phyloP scores from a whole-genome alignment of 2,797 vertebrate genomes.

The Sparus aurata region DNA sequence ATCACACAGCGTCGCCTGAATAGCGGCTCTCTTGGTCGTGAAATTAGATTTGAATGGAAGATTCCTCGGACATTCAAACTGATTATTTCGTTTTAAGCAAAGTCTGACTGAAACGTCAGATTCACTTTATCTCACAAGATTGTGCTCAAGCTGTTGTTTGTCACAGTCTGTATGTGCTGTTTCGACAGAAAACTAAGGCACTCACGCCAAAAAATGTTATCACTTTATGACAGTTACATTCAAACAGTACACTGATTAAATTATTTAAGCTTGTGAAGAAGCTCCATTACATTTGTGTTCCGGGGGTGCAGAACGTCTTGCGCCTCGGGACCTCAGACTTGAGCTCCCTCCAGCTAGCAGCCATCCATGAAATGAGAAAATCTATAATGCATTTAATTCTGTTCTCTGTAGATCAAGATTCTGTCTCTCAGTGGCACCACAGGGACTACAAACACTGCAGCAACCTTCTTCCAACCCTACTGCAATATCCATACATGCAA shows the following conservation, averaged over 20 bases:
- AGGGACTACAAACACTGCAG: slow-evolving; percentile 60
- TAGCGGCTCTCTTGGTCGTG: background rate
- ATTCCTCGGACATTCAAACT: background rate
- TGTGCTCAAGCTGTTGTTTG: background rate
- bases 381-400: slow-evolving; percentile 84
- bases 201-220: background rate
- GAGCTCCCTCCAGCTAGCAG: slow-evolving; percentile 71
- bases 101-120: slow-evolving; percentile 1
- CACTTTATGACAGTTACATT: slow-evolving; percentile 18
- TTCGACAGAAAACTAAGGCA: slow-evolving; percentile 4
- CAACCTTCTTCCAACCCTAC: slow-evolving; percentile 46
- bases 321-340: slow-evolving; percentile 49
- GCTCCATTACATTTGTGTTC: slow-evolving; percentile 53
- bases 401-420: slow-evolving; percentile 76
- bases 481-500: slow-evolving; percentile 41
- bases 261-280: slow-evolving; percentile 43
- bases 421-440: slow-evolving; percentile 55
- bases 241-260: slow-evolving; percentile 36
- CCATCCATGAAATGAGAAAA: slow-evolving; percentile 87
- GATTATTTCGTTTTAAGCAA: background rate
- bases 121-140: background rate
- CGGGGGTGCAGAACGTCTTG: slow-evolving; percentile 42
- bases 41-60: background rate
- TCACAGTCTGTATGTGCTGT: background rate
- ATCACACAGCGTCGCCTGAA: slow-evolving; percentile 8